phyloP scores from a whole-genome alignment of 2,113 vertebrate species.

The Thalassarche chlororhynchos region DNA sequence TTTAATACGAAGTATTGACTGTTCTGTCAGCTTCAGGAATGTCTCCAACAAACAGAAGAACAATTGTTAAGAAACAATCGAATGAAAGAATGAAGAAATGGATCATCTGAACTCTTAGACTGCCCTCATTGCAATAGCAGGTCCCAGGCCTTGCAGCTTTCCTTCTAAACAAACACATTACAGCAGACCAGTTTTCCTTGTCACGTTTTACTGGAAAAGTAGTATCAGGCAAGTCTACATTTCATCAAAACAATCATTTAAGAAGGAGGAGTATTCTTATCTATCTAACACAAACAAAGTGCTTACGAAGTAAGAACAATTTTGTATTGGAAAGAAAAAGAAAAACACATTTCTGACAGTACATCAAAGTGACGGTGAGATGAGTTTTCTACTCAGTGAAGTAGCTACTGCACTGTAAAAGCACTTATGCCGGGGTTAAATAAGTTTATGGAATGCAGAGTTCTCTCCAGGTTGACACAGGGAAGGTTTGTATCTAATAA shows the following conservation, averaged over 20 bases:
- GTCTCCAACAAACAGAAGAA: background rate
- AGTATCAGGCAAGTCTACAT: background rate
- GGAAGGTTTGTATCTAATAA: conserved; percentile 1
- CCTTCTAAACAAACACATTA: background rate
- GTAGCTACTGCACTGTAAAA: background rate
- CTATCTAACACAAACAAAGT: background rate
- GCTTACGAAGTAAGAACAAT: background rate
- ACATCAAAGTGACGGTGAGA: background rate
- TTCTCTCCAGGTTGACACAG: background rate
- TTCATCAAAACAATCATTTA: background rate
- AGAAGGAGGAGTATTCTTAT: background rate
- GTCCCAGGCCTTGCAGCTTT: background rate
- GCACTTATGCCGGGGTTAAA: background rate
- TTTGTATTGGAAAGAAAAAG: background rate
- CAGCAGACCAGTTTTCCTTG: background rate
- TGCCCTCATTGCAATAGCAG: background rate
- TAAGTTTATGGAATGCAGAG: conserved; percentile 39
- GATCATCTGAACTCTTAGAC: background rate
- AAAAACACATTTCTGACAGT: background rate
- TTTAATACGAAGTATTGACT: background rate
- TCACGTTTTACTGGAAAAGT: background rate
- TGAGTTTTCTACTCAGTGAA: background rate
- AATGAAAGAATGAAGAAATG: conserved; percentile 23
- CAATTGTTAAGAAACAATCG: background rate
- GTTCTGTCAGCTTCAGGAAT: background rate